A percentile compares a stretch with the other conserved stretches of the same genome.
Conservation (phyloP, 53 echinoderm and acorn worm genomes). For the Apostichopus leukothele region DNA sequence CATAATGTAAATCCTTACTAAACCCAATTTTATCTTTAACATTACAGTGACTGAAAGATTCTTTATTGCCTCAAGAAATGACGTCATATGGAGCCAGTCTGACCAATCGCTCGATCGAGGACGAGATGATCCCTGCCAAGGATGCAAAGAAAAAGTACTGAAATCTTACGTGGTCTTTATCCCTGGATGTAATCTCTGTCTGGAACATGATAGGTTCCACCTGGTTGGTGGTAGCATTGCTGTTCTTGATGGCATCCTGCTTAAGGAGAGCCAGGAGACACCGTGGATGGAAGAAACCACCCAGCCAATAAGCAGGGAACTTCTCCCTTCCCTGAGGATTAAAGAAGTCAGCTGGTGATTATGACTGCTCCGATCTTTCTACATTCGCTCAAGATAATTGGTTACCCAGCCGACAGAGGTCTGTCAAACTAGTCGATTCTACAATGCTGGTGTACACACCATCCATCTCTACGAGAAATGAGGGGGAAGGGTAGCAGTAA, state of each 20-base stretch:
- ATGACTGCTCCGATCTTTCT: not conserved
- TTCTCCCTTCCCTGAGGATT: constrained; percentile 80
- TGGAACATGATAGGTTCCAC: constrained; percentile 94
- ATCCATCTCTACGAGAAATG: too few species aligned
- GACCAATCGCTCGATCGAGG: too few species aligned
- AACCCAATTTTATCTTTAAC: too few species aligned
- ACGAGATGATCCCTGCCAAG: too few species aligned
- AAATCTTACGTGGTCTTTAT: constrained; percentile 94
- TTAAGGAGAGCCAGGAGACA: constrained; percentile 79
- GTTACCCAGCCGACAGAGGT: not conserved
- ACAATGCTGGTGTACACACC: too few species aligned
- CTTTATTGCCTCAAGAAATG: too few species aligned
- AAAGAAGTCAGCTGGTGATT: not conserved
- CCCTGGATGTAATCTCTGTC: constrained; percentile 96
- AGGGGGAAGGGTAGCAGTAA: too few species aligned
- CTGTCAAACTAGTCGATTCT: not conserved
- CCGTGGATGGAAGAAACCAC: constrained; percentile 93
- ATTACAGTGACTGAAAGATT: too few species aligned
- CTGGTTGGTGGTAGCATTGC: constrained; percentile 67
- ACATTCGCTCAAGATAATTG: not conserved
- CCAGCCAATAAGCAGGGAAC: constrained; percentile 98
- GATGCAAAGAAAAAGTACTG: too few species aligned
- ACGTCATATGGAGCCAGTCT: too few species aligned
- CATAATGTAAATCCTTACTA: too few species aligned
- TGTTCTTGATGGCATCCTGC: constrained; percentile 83